Percentiles rank a stretch among this genome's conserved stretches.
These are phyloP conservation scores for Galerucella nymphaeae DNA, from an alignment of 2,888 invertebrate species.

Conservation along the genomic window DNA sequence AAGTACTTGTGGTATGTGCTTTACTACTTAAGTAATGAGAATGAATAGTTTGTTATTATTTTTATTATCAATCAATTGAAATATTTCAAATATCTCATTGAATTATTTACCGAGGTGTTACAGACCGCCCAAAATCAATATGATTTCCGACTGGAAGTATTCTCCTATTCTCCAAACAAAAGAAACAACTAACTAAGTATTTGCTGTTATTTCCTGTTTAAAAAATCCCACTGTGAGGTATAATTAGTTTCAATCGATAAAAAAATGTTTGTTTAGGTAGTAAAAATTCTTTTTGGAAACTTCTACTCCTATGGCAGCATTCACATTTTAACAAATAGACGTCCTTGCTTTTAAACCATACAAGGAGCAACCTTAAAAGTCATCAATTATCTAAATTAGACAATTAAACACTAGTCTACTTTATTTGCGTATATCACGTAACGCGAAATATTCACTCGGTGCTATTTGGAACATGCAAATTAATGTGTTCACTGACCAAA, in stretches of 20 bases:
- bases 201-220: no score
- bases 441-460: slow-evolving; percentile 9
- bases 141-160: no score
- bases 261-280: neutral
- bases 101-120: neutral
- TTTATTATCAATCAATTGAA: no score
- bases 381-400: slow-evolving; percentile 8
- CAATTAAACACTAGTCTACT: slow-evolving; percentile 6
- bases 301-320: neutral
- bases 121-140: no score
- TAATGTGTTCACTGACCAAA: slow-evolving; percentile 5
- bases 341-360: slow-evolving; percentile 1
- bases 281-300: no score
- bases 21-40: no score
- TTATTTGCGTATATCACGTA: slow-evolving; percentile 10
- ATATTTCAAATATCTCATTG: neutral
- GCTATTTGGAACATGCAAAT: slow-evolving; percentile 12
- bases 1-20: no score
- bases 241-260: neutral
- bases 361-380: slow-evolving; percentile 1
- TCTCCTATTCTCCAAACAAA: no score
- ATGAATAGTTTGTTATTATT: no score
- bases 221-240: neutral
- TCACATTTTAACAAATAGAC: neutral
- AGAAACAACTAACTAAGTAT: no score